These are phyloP conservation scores for Axis porcinus DNA, from an alignment of 2,113 vertebrate genomes.

Conservation along the genomic window DNA sequence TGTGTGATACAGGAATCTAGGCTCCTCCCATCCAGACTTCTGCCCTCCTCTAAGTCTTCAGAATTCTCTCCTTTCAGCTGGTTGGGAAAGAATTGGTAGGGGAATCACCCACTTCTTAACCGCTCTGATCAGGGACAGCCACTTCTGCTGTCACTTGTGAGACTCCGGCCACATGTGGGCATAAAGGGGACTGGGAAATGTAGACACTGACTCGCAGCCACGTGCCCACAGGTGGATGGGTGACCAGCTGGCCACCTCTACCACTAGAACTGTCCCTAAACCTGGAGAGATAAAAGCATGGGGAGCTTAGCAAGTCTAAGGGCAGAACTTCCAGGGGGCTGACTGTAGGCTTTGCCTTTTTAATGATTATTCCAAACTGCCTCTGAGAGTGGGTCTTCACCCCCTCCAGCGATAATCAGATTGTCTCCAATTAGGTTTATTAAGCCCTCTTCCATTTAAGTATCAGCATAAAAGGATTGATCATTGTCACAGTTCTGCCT, in stretches of 20 bases:
- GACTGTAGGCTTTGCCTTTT: not conserved
- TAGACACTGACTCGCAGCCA: not conserved
- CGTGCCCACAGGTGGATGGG: not conserved
- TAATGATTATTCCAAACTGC: not conserved
- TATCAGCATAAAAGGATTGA: constrained; percentile 95
- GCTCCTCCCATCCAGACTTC: not conserved
- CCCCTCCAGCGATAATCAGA: constrained; percentile 95
- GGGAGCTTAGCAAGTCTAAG: not conserved
- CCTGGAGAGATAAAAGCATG: not conserved
- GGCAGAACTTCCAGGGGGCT: not conserved
- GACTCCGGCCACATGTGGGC: not conserved
- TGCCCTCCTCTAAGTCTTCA: not conserved
- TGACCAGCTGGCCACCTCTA: not conserved
- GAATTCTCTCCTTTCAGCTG: not conserved
- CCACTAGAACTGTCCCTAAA: not conserved
- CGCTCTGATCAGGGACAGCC: not conserved
- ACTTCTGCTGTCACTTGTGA: not conserved
- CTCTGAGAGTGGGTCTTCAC: constrained; percentile 85
- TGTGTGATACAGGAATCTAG: not conserved
- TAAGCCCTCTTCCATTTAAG: constrained; percentile 98
- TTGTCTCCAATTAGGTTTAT: constrained; percentile 99
- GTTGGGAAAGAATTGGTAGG: not conserved
- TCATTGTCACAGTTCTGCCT: constrained; percentile 97
- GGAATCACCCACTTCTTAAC: not conserved
- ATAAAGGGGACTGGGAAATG: not conserved